These are phyloP conservation scores for Trematocara nigrifrons DNA, from an alignment of 2,113 vertebrate genomes.

Conservation along the genomic window DNA sequence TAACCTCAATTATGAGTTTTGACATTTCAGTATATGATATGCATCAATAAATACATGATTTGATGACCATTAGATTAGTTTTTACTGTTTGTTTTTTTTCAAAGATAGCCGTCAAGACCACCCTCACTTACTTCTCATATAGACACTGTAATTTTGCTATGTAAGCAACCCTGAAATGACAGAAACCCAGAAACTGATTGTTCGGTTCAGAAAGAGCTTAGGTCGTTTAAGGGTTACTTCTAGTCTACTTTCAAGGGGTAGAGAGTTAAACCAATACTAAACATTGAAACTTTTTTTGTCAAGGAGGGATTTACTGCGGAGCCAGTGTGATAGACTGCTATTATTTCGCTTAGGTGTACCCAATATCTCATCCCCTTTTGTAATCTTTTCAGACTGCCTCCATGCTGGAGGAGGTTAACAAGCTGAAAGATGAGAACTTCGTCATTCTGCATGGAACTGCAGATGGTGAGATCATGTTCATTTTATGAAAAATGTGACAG, in stretches of 20 bases:
- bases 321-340: not conserved
- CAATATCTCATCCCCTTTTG: not conserved
- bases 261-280: not conserved
- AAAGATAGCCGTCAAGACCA: not conserved
- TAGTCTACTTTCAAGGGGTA: not conserved
- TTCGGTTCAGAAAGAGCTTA: not conserved
- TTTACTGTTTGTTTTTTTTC: not conserved
- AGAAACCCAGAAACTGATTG: not conserved
- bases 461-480: slow-evolving; percentile 65
- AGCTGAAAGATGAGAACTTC: slow-evolving; percentile 73
- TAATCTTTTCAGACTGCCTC: slow-evolving; percentile 69
- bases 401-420: slow-evolving; percentile 73
- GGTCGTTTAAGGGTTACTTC: not conserved
- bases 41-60: not conserved
- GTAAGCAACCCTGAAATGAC: not conserved
- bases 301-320: not conserved
- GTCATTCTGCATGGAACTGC: slow-evolving; percentile 80
- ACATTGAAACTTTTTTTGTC: not conserved
- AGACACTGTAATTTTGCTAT: not conserved
- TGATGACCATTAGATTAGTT: not conserved
- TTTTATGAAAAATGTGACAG: not conserved
- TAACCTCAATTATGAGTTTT: not conserved
- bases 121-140: not conserved
- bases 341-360: not conserved
- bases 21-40: not conserved